phyloP scores from a whole-genome alignment of 2,888 invertebrate genomes.

The Agrenia bidenticulata region DNA sequence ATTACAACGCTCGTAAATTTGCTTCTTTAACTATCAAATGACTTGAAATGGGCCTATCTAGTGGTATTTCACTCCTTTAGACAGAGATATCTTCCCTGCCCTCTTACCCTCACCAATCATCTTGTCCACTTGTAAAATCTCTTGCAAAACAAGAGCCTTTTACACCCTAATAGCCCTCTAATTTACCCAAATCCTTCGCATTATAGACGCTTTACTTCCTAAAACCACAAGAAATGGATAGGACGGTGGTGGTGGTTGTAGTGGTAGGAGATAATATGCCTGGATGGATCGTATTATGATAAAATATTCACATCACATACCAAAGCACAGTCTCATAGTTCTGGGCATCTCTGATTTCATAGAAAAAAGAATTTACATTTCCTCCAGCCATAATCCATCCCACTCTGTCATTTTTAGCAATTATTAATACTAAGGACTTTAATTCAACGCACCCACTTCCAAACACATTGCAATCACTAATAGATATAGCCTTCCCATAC shows the following conservation, averaged over 20 bases:
- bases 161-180: slow-evolving; percentile 15
- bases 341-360: background rate
- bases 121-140: background rate
- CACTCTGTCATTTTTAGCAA: slow-evolving; percentile 4
- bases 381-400: slow-evolving; percentile 1
- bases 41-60: background rate
- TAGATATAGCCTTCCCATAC: too few relatives aligned
- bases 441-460: slow-evolving; percentile 5
- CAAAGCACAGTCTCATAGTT: background rate
- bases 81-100: slow-evolving; percentile 7
- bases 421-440: background rate
- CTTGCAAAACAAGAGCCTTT: slow-evolving; percentile 4
- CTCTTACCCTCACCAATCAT: slow-evolving; percentile 20
- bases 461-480: slow-evolving; percentile 8
- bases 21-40: slow-evolving; percentile 7
- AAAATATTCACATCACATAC: slow-evolving; percentile 6
- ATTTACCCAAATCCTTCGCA: slow-evolving; percentile 10
- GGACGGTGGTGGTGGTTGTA: background rate
- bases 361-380: background rate
- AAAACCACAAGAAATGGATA: background rate
- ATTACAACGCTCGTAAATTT: slow-evolving; percentile 42
- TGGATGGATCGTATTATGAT: background rate
- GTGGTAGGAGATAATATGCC: background rate
- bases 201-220: slow-evolving; percentile 7
- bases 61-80: background rate